Percentiles rank a stretch among this genome's conserved stretches.
Evolutionary conservation across 2,113 vertebrate species (phyloP).

Genomic region (Sinocyclocheilus rhinocerous): DNA sequence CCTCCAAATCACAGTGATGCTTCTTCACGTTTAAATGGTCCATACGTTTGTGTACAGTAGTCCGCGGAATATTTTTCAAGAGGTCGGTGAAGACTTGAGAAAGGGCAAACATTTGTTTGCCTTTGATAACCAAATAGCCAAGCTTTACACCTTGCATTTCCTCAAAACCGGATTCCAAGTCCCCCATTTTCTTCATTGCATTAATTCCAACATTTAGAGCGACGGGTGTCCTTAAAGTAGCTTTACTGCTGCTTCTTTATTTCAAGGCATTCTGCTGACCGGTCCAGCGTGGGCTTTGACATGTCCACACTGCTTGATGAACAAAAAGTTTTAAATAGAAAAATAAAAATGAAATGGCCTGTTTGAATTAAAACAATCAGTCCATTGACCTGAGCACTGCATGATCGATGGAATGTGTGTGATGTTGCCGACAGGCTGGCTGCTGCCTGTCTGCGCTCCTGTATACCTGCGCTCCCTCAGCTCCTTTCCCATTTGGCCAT

Average conservation of each 20-base stretch:
- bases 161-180: constrained; percentile 98
- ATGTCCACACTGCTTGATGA: constrained; percentile 84
- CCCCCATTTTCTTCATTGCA: constrained; percentile 92
- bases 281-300: constrained; percentile 84
- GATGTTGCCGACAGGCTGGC: constrained; percentile 71
- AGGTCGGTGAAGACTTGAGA: constrained; percentile 99
- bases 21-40: constrained; percentile 98
- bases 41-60: constrained; percentile 99
- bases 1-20: constrained; percentile 98
- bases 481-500: no score
- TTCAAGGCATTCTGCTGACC: constrained; percentile 95
- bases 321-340: constrained; percentile 84
- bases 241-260: constrained; percentile 79
- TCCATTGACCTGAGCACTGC: constrained; percentile 68
- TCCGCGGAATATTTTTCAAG: constrained; percentile 98
- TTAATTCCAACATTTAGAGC: constrained; percentile 87
- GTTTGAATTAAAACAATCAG: constrained; percentile 69
- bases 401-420: constrained; percentile 75
- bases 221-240: constrained; percentile 54
- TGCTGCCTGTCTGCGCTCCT: constrained; percentile 60
- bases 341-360: constrained; percentile 75
- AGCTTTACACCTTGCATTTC: constrained; percentile 98
- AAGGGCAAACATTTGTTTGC: constrained; percentile 99
- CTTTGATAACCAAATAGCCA: constrained; percentile 98
- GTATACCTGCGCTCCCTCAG: no score